Conservation (phyloP, 2,797 vertebrate genomes). For the Salmo trutta region DNA sequence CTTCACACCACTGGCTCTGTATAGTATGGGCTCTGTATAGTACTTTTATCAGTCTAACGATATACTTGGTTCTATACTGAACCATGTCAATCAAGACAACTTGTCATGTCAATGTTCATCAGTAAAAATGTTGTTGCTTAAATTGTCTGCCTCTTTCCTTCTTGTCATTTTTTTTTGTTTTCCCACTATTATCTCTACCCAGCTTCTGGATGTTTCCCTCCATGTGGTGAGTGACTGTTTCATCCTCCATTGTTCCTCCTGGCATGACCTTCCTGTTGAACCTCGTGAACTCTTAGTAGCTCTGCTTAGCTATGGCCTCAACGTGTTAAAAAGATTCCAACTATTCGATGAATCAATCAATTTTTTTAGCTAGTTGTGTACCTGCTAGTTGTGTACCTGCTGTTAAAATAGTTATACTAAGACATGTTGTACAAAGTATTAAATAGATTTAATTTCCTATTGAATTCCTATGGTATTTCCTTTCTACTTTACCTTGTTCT, state of each 20-base stretch:
- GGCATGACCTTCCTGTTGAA: not conserved
- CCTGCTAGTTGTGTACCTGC: no score
- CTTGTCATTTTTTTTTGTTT: not conserved
- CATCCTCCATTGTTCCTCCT: not conserved
- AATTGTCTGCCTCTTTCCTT: not conserved
- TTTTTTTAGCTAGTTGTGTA: no score
- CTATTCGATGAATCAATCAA: not conserved
- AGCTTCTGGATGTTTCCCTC: slow-evolving; percentile 80
- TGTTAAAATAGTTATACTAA: no score
- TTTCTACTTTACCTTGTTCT: not conserved
- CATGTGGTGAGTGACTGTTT: slow-evolving; percentile 78
- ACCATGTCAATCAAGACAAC: not conserved
- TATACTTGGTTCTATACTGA: not conserved
- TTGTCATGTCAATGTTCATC: not conserved
- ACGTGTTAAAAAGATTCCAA: not conserved
- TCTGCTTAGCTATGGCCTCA: not conserved
- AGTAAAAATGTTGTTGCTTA: not conserved
- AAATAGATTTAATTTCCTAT: no score
- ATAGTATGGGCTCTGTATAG: not conserved
- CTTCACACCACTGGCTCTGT: no score
- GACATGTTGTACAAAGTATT: no score
- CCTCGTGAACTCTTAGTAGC: not conserved
- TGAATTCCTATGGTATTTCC: no score
- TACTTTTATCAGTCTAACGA: not conserved
- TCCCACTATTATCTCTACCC: slow-evolving; percentile 20